Percentiles rank a stretch among this genome's conserved stretches.
Conservation (phyloP, 2,797 vertebrate species). For the Thamnophis elegans region DNA sequence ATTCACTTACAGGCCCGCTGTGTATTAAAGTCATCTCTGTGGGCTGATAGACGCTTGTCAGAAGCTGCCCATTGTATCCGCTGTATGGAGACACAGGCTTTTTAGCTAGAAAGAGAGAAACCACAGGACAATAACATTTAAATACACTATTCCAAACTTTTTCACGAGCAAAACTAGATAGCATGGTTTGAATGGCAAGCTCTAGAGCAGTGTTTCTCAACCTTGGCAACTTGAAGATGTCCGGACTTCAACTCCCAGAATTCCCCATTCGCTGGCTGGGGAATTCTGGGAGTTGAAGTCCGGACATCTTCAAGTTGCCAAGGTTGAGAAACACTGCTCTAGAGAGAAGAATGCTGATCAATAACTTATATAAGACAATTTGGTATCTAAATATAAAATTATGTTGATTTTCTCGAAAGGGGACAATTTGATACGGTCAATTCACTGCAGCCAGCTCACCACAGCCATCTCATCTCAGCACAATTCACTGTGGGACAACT, state of each 20-base stretch:
- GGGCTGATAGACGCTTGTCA: slow-evolving; percentile 91
- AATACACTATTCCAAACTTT: not conserved
- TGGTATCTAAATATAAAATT: not conserved
- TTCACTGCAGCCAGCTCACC: not conserved
- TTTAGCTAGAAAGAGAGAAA: slow-evolving; percentile 69
- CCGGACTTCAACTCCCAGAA: too few species aligned
- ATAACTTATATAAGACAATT: not conserved
- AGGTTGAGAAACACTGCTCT: too few species aligned
- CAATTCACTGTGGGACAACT: not conserved
- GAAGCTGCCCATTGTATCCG: slow-evolving; percentile 88
- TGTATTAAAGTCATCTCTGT: slow-evolving; percentile 93
- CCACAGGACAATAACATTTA: not conserved
- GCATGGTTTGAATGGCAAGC: not conserved
- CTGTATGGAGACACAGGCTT: slow-evolving; percentile 90
- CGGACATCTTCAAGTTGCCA: too few species aligned
- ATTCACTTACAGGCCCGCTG: slow-evolving; percentile 80
- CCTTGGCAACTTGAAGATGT: too few species aligned
- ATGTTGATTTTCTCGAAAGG: not conserved
- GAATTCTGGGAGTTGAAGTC: too few species aligned
- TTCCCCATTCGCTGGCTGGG: too few species aligned
- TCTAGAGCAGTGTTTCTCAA: too few species aligned
- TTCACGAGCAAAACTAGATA: not conserved
- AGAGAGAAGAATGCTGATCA: not conserved
- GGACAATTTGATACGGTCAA: not conserved
- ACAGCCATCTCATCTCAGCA: not conserved